Evolutionary conservation across 2,797 vertebrate genomes (phyloP).

Genomic region (Dryobates pubescens): DNA sequence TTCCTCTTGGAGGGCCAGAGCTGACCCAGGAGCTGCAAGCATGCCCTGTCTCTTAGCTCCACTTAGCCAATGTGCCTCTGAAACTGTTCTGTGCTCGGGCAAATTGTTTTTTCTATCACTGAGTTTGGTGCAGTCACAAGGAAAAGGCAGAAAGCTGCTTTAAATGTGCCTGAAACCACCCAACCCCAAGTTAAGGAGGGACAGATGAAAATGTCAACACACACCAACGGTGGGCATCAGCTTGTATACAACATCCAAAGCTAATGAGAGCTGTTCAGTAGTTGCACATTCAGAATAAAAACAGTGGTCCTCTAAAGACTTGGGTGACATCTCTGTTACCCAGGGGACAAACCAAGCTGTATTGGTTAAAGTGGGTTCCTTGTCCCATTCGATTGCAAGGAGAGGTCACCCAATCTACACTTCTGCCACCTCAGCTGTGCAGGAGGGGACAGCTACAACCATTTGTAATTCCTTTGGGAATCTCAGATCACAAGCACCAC

Average conservation of each 20-base stretch:
- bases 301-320: background rate
- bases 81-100: background rate
- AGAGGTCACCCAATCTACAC: background rate
- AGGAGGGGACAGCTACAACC: background rate
- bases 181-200: background rate
- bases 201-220: background rate
- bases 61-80: background rate
- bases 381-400: rapidly evolving
- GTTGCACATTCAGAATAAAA: background rate
- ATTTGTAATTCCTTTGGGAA: background rate
- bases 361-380: background rate
- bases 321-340: background rate
- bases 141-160: background rate
- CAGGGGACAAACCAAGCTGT: background rate
- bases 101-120: background rate
- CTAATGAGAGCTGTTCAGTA: background rate
- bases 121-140: background rate
- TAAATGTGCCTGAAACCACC: background rate
- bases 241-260: background rate
- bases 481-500: background rate
- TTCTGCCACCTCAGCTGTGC: rapidly evolving
- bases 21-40: background rate
- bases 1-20: background rate
- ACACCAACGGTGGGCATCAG: background rate
- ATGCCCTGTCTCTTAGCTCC: background rate